Evolutionary conservation across 1,140 invertebrate species (phyloP).

Genomic region (Apis laboriosa): DNA sequence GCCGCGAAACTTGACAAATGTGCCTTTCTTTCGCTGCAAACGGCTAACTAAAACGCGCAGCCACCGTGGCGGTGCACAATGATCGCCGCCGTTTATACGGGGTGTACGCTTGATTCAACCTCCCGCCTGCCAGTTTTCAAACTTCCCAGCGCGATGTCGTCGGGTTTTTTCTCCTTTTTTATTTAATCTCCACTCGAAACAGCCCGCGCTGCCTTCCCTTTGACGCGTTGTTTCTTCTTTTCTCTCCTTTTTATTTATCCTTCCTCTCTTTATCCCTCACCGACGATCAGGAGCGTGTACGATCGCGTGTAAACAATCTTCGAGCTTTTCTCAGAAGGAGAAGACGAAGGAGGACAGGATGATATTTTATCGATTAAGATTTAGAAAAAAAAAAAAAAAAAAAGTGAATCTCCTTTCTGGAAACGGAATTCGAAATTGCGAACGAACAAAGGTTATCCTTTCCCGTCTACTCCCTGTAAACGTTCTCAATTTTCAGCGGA

Average conservation of each 20-base stretch:
- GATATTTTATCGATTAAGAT: neutral
- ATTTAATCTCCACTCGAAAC: slow-evolving; percentile 19
- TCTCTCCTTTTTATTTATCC: too few relatives aligned
- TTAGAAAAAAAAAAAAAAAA: too few relatives aligned
- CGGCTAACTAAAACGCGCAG: neutral
- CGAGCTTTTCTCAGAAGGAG: neutral
- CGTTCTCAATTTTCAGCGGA: neutral
- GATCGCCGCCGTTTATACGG: slow-evolving; percentile 5
- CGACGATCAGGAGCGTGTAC: neutral
- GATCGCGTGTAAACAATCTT: neutral
- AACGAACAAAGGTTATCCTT: neutral
- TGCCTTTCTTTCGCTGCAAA: slow-evolving; percentile 28
- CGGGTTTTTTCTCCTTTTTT: neutral
- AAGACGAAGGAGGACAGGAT: neutral
- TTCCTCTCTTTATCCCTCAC: neutral
- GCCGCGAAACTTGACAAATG: slow-evolving; percentile 57
- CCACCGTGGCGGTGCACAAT: neutral
- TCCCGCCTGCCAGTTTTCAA: neutral
- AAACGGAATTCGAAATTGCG: neutral
- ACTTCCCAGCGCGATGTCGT: neutral
- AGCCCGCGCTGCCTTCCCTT: neutral
- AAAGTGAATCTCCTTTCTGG: too few relatives aligned
- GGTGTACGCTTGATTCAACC: slow-evolving; percentile 6
- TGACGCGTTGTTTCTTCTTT: neutral
- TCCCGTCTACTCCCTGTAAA: neutral